Evolutionary conservation across 1,140 invertebrate species (phyloP), one percentile per base, ranked within the genome.

Genomic region (Drosophila biarmipes): DNA sequence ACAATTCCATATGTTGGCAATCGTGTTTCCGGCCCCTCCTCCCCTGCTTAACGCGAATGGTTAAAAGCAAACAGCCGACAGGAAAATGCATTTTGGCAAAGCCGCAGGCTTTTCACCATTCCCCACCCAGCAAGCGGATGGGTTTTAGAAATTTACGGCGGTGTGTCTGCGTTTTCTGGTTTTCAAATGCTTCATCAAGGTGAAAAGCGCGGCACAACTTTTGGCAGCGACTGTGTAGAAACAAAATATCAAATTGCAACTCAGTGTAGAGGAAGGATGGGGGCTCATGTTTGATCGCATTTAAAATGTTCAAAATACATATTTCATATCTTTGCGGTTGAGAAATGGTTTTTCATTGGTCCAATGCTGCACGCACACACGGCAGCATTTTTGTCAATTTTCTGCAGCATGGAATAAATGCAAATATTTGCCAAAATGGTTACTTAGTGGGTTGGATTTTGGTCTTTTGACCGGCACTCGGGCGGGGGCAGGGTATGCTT

Each of bases 41-140:
- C 53, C 55, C 53, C 76, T 80, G 77, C 77, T 80, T 72, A 64
- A 43, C 29, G 55, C 35, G 61, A 86, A 80, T 72, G 78, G 77
- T 80, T 75, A 86, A 86, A 78, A 71, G 80, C 76, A 84, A 84
- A 84, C 80, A 80, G 81, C 73, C 81, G 73, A 67, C 73, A 64
- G 81, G 77, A 66, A 69, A 80, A 86, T 86, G 81, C 78, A 86
- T 86, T 73, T 86, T 74, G 73, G 49, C 59, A 53, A 80, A 71
- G 69, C 73, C 78, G 62, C 73, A 78, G 62, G 53, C 73, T 34
- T 24, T 61, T 42, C 24, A 40, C 46, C 57, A 35, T 19, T 35
- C 24, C 3, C 2, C 10, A 24, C 1, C 24, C 24, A 24, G 24
- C 24, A 46, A 46, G 27, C 7, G 15, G 35, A 38, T 21, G 34